These are phyloP conservation scores for Notodonta ziczac DNA, from an alignment of 2,888 invertebrate genomes.

Conservation along the genomic window DNA sequence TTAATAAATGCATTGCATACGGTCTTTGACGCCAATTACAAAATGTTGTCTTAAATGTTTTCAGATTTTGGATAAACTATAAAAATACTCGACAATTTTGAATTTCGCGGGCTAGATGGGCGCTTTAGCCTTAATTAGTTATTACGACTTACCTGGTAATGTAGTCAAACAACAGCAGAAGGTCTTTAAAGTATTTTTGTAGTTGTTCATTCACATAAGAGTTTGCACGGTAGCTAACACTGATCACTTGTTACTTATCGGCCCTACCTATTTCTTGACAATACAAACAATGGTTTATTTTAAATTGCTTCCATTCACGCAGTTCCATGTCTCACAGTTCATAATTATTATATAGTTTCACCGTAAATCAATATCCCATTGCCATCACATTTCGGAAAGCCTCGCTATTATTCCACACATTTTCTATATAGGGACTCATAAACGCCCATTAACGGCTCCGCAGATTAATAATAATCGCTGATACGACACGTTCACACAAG, in stretches of 20 bases:
- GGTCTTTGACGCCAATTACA: too few species aligned
- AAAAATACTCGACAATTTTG: too few species aligned
- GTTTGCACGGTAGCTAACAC: too few species aligned
- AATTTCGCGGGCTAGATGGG: too few species aligned
- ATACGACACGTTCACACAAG: slow-evolving; percentile 41
- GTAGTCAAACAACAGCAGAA: too few species aligned
- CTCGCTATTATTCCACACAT: slow-evolving; percentile 29
- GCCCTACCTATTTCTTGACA: neutral
- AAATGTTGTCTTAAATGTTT: too few species aligned
- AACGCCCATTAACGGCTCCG: slow-evolving; percentile 32
- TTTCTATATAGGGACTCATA: slow-evolving; percentile 24
- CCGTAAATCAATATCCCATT: neutral
- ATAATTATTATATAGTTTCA: neutral
- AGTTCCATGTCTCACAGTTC: neutral
- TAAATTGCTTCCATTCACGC: neutral
- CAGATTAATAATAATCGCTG: slow-evolving; percentile 47
- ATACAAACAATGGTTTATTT: neutral
- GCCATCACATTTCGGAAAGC: slow-evolving; percentile 8
- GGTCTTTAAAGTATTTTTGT: too few species aligned
- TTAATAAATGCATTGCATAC: too few species aligned
- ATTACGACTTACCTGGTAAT: too few species aligned
- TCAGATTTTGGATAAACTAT: too few species aligned
- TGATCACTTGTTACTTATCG: neutral
- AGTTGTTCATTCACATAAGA: too few species aligned
- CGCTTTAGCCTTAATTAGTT: too few species aligned